phyloP scores from a whole-genome alignment of 2,113 vertebrate species.

The Tetrao urogallus region DNA sequence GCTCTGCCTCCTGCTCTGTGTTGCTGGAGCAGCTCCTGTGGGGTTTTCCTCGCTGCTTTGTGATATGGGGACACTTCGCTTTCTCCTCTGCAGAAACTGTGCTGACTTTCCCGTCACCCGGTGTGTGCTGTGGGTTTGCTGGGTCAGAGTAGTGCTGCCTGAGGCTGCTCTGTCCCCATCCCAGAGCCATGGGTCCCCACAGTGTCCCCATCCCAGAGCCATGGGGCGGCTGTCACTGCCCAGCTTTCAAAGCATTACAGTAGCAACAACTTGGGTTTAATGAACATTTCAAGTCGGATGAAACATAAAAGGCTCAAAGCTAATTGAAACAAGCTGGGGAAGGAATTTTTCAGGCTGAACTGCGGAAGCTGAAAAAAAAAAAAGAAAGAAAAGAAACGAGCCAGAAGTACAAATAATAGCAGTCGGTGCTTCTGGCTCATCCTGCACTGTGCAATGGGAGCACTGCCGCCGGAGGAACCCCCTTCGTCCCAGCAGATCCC shows the following conservation, averaged over 20 bases:
- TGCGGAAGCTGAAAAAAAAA: neutral
- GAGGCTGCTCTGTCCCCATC: neutral
- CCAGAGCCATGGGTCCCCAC: no score
- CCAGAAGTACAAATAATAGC: neutral
- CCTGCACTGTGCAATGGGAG: neutral
- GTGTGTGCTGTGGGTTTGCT: neutral
- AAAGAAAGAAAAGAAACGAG: no score
- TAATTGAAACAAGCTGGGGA: conserved; percentile 44
- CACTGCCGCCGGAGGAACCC: neutral
- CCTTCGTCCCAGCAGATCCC: neutral
- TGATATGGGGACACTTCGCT: neutral
- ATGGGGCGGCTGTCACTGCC: neutral
- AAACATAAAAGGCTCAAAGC: conserved; percentile 9
- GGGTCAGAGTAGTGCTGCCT: neutral
- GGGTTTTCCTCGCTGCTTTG: neutral
- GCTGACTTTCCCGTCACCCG: no score
- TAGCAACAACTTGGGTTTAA: neutral
- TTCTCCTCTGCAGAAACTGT: neutral
- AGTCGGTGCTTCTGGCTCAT: neutral
- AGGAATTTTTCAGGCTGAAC: neutral
- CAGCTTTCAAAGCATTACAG: neutral
- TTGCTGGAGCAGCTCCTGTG: neutral
- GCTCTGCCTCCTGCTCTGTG: neutral
- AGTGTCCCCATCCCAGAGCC: no score
- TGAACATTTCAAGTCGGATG: neutral